Percentiles rank a stretch among this genome's conserved stretches.
Conservation (phyloP, 2,113 vertebrate species). For the Mellivora capensis region DNA sequence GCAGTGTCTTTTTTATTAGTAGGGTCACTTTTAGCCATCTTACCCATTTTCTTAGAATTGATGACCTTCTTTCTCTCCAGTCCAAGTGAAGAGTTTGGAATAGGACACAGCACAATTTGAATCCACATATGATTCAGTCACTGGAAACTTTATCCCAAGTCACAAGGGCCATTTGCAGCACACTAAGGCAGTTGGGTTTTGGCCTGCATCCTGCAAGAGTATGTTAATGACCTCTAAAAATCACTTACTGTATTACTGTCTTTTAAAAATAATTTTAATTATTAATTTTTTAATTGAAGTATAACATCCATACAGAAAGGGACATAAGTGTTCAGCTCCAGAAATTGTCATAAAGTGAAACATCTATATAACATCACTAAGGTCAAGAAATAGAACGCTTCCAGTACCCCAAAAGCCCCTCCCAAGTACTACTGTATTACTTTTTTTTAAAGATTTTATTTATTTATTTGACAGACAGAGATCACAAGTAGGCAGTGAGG, state of each 20-base stretch:
- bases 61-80: constrained; percentile 28
- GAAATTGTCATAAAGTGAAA: not conserved
- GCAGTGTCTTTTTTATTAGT: not conserved
- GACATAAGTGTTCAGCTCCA: not conserved
- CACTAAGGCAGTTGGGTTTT: constrained; percentile 9
- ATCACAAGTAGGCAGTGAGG: no score
- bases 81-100: not conserved
- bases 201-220: not conserved
- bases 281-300: constrained; percentile 1
- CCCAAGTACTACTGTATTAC: constrained; percentile 42
- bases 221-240: constrained; percentile 37
- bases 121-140: constrained; percentile 34
- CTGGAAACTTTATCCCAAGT: constrained; percentile 65
- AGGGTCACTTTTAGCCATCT: constrained; percentile 3
- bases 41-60: not conserved
- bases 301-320: not conserved
- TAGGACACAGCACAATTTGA: constrained; percentile 41
- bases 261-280: constrained; percentile 14
- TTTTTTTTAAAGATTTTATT: no score
- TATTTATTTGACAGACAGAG: no score
- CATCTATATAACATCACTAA: not conserved
- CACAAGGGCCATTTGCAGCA: constrained; percentile 55
- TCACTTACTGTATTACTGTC: not conserved
- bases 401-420: constrained; percentile 38
- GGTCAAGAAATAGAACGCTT: constrained; percentile 49